Percentiles rank a stretch among this genome's conserved stretches.
These are phyloP conservation scores for Terrapene triunguis DNA, from an alignment of 2,113 vertebrate species.

Conservation along the genomic window DNA sequence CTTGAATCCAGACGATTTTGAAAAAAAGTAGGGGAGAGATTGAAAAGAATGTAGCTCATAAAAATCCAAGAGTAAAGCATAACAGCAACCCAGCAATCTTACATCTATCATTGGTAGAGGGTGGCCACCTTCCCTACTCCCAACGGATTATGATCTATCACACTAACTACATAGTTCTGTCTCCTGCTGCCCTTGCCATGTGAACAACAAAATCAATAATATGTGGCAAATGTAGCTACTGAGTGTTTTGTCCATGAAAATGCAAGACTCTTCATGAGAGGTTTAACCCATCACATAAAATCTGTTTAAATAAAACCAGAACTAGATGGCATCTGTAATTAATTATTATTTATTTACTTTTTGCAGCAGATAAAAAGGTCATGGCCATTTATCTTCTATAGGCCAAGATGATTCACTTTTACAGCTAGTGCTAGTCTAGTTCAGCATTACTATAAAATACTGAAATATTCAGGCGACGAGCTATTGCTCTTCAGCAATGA, in stretches of 20 bases:
- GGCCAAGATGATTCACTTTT: constrained; percentile 34
- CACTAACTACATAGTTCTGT: background rate
- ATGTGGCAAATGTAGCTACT: constrained; percentile 7
- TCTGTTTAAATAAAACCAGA: constrained; percentile 35
- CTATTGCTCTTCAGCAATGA: background rate
- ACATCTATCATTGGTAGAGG: constrained; percentile 49
- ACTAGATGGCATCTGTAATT: constrained; percentile 23
- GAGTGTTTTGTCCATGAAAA: constrained; percentile 38
- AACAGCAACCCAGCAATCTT: constrained; percentile 42
- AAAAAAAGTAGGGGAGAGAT: constrained; percentile 56
- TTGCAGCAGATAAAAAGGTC: constrained; percentile 39
- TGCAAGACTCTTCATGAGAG: background rate
- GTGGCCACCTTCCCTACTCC: constrained; percentile 15
- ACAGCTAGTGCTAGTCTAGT: background rate
- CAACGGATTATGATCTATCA: constrained; percentile 54
- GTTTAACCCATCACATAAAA: constrained; percentile 30
- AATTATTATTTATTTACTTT: constrained; percentile 34
- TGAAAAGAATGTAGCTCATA: constrained; percentile 68
- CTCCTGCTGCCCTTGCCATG: constrained; percentile 7
- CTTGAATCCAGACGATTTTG: constrained; percentile 59
- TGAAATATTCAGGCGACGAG: constrained; percentile 29
- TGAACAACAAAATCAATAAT: constrained; percentile 23
- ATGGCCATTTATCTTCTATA: constrained; percentile 6
- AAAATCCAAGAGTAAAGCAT: constrained; percentile 71
- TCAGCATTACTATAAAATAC: constrained; percentile 3